Conservation (phyloP, 1,140 invertebrate genomes). For the Harlomillsia oculata region DNA sequence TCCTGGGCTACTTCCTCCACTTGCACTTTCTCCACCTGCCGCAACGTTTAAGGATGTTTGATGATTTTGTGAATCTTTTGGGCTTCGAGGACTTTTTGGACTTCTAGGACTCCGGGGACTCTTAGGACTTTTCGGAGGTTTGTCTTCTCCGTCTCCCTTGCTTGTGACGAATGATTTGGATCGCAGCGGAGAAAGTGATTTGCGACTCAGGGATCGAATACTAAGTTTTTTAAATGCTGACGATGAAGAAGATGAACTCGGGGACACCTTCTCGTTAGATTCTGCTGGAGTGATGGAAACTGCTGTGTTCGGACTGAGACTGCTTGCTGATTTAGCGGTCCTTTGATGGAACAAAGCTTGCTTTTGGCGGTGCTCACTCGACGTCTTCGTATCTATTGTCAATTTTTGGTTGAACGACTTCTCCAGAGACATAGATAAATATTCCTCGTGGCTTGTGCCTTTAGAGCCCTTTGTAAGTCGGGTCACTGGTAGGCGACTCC, state of each 20-base stretch:
- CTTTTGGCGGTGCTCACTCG: not conserved
- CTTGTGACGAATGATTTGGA: too few relatives aligned
- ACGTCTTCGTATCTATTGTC: slow-evolving; percentile 16
- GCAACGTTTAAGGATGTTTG: not conserved
- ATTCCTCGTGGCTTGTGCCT: too few relatives aligned
- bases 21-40: not conserved
- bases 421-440: slow-evolving; percentile 30
- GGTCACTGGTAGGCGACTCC: too few relatives aligned
- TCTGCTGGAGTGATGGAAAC: not conserved
- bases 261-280: not conserved
- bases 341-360: too few relatives aligned
- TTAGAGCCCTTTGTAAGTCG: too few relatives aligned
- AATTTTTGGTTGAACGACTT: slow-evolving; percentile 27
- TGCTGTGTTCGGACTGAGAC: not conserved
- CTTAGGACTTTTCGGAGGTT: slow-evolving; percentile 1
- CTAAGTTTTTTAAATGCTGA: slow-evolving; percentile 10
- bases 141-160: too few relatives aligned
- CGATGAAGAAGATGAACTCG: not conserved
- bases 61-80: not conserved
- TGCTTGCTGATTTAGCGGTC: not conserved
- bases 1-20: too few relatives aligned
- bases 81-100: not conserved
- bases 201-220: too few relatives aligned
- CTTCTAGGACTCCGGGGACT: slow-evolving; percentile 7
- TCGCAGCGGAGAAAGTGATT: too few relatives aligned